phyloP scores from a whole-genome alignment of 2,113 vertebrate genomes.

The Burhinus bistriatus region DNA sequence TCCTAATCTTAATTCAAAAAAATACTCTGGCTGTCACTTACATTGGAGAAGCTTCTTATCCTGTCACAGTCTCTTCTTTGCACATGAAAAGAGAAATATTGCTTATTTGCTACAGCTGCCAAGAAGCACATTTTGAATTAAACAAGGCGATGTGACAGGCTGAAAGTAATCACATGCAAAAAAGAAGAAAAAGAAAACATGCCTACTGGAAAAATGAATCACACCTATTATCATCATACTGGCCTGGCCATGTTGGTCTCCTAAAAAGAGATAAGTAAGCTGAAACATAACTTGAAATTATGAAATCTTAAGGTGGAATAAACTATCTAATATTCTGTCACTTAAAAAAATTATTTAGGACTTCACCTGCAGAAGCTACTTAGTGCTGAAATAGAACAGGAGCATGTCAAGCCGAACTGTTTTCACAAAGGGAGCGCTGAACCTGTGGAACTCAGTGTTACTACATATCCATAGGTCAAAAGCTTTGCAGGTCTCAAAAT shows the following conservation, averaged over 20 bases:
- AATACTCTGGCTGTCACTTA: slow-evolving; percentile 59
- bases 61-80: slow-evolving; percentile 60
- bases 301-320: not conserved
- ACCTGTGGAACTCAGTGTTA: not conserved
- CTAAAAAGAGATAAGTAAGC: not conserved
- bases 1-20: slow-evolving; percentile 60
- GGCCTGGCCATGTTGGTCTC: not conserved
- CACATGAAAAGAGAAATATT: slow-evolving; percentile 65
- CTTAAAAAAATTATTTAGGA: not conserved
- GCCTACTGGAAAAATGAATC: not conserved
- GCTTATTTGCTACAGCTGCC: slow-evolving; percentile 64
- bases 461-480: not conserved
- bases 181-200: not conserved
- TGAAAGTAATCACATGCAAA: slow-evolving; percentile 46
- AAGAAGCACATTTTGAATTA: slow-evolving; percentile 58
- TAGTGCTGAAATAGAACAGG: not conserved
- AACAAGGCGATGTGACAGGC: slow-evolving; percentile 40
- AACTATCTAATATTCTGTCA: not conserved
- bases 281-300: not conserved
- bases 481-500: not conserved
- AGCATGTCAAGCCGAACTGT: not conserved
- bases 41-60: slow-evolving; percentile 54
- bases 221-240: not conserved
- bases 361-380: not conserved
- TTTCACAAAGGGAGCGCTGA: not conserved